These are phyloP conservation scores for Strongylocentrotus purpuratus DNA, from an alignment of 35 echinoderm and acorn worm species.

Conservation along the genomic window DNA sequence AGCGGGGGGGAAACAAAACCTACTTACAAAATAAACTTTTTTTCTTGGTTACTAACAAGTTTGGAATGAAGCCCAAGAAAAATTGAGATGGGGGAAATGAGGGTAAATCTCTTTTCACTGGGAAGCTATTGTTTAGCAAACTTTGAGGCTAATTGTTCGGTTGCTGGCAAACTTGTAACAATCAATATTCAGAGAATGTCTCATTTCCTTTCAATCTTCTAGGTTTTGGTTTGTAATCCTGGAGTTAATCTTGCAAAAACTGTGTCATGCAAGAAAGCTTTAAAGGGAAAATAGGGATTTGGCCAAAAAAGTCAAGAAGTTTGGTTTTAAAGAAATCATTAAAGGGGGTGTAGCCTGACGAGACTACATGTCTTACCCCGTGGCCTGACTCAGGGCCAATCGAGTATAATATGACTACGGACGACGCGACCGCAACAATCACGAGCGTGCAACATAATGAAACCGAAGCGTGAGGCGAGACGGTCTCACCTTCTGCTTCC, in stretches of 20 bases:
- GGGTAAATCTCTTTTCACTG: not conserved
- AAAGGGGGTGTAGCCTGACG: no score
- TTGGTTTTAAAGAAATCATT: no score
- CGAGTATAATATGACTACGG: no score
- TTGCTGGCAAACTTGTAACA: slow-evolving; percentile 2
- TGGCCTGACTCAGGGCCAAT: no score
- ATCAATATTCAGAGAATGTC: not conserved
- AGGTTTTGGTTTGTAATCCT: not conserved
- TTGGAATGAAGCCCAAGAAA: not conserved
- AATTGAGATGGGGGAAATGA: not conserved
- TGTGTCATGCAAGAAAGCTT: not conserved
- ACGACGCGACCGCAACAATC: no score
- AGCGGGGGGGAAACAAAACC: not conserved
- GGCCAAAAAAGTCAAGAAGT: no score
- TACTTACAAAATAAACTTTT: not conserved
- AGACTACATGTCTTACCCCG: no score
- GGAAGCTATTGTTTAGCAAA: slow-evolving; percentile 11
- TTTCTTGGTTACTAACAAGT: not conserved
- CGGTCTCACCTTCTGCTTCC: no score
- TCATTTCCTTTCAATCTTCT: not conserved
- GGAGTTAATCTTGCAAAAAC: not conserved
- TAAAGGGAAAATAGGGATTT: not conserved
- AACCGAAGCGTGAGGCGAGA: no score
- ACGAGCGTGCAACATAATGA: no score
- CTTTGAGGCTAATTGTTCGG: not conserved